Conservation (phyloP, 2,888 invertebrate genomes). For the Xestia ashworthii region DNA sequence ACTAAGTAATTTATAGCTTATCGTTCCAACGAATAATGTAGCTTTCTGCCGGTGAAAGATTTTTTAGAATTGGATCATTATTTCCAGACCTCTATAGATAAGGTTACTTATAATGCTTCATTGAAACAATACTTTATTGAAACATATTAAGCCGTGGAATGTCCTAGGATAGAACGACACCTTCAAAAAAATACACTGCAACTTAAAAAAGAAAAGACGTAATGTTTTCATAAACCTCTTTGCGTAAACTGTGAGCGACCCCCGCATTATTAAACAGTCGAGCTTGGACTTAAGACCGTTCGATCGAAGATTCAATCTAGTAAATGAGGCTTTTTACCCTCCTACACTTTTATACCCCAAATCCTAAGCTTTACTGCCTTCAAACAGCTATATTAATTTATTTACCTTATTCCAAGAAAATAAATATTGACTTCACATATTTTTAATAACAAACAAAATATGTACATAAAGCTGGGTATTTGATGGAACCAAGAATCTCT, state of each 20-base stretch:
- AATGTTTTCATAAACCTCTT: constrained; percentile 25
- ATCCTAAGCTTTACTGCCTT: constrained; percentile 25
- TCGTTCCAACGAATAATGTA: too few relatives aligned
- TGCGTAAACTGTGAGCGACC: constrained; percentile 4
- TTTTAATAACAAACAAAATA: constrained; percentile 42
- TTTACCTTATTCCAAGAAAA: constrained; percentile 26
- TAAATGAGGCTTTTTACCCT: constrained; percentile 7
- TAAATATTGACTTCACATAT: constrained; percentile 37
- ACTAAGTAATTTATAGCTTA: too few relatives aligned
- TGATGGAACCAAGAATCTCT: constrained; percentile 49
- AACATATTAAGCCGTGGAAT: not conserved
- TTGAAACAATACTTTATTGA: too few relatives aligned
- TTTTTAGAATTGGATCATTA: too few relatives aligned
- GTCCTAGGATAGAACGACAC: not conserved
- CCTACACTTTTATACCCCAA: constrained; percentile 14
- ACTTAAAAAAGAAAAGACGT: not conserved
- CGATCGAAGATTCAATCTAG: constrained; percentile 12
- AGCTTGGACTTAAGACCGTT: not conserved
- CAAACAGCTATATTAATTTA: constrained; percentile 28
- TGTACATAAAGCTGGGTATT: constrained; percentile 22
- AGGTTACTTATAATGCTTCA: not conserved
- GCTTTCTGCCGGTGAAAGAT: too few relatives aligned
- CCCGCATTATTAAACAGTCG: constrained; percentile 4
- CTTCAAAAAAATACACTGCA: not conserved
- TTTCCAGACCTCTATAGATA: too few relatives aligned